phyloP scores from a whole-genome alignment of 2,888 invertebrate species.

The Patella pellucida region DNA sequence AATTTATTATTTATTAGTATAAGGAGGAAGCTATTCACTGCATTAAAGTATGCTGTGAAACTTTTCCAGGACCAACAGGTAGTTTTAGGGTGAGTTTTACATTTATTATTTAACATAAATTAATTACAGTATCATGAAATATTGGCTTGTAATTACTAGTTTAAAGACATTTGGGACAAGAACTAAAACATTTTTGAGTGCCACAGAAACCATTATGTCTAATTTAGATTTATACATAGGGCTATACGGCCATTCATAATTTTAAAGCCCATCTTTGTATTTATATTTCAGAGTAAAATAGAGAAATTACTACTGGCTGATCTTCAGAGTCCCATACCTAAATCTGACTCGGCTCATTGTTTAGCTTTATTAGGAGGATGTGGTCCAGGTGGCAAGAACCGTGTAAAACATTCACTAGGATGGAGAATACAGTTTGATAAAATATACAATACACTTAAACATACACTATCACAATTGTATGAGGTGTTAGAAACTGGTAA shows the following conservation, averaged over 20 bases:
- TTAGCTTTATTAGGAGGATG: slow-evolving; percentile 45
- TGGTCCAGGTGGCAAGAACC: slow-evolving; percentile 49
- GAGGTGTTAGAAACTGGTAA: slow-evolving; percentile 42
- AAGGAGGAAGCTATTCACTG: slow-evolving; percentile 25
- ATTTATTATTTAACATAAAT: not conserved
- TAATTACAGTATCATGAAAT: not conserved
- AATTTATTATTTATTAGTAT: slow-evolving; percentile 32
- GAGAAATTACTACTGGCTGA: slow-evolving; percentile 19
- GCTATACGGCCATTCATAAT: not conserved
- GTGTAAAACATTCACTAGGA: slow-evolving; percentile 47
- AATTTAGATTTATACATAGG: no score
- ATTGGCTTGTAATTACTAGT: not conserved
- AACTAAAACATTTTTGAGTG: no score
- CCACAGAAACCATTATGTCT: no score
- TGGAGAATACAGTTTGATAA: slow-evolving; percentile 45
- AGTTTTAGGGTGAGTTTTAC: slow-evolving; percentile 16
- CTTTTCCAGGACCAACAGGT: slow-evolving; percentile 18
- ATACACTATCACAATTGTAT: slow-evolving; percentile 37
- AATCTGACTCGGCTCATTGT: slow-evolving; percentile 35
- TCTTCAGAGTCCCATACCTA: slow-evolving; percentile 4
- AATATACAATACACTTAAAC: slow-evolving; percentile 38
- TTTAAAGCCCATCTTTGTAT: not conserved
- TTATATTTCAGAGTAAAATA: slow-evolving; percentile 30
- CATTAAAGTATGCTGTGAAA: slow-evolving; percentile 12
- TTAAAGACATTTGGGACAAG: not conserved